phyloP scores from a whole-genome alignment of 2,113 vertebrate species.

The Melospiza melodia region DNA sequence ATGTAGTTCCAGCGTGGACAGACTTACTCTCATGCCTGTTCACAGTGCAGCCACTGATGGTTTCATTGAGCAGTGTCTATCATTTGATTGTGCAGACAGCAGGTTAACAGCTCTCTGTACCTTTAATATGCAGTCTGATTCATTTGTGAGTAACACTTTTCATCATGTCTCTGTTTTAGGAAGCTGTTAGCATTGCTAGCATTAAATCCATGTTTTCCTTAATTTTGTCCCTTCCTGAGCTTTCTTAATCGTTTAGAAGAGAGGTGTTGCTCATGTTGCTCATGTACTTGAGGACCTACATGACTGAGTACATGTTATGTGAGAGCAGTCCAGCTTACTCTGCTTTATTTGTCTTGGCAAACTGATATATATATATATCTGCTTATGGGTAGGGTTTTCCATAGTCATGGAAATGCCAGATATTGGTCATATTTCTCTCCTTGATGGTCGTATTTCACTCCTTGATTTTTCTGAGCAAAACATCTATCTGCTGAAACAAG shows the following conservation, averaged over 20 bases:
- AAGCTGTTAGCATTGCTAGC: background rate
- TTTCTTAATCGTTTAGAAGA: background rate
- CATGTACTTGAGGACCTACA: background rate
- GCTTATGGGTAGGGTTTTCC: conserved; percentile 2
- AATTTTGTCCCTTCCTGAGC: background rate
- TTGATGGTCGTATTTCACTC: background rate
- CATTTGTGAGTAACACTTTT: background rate
- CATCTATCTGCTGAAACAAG: background rate
- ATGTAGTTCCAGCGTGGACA: background rate
- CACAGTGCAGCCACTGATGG: background rate
- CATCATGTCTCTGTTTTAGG: background rate
- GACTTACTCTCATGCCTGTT: background rate
- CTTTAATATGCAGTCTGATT: background rate
- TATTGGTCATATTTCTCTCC: background rate
- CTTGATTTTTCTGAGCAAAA: background rate
- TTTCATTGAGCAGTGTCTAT: background rate
- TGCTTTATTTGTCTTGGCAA: conserved; percentile 48
- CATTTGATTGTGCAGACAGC: background rate
- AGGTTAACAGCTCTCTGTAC: background rate
- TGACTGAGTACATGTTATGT: background rate
- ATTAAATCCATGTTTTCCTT: background rate
- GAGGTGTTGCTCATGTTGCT: background rate
- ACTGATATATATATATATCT: background rate
- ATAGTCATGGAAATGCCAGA: background rate
- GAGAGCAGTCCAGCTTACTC: background rate